Evolutionary conservation across 1,140 invertebrate genomes (phyloP).

Genomic region (Oryctes rhinoceros): DNA sequence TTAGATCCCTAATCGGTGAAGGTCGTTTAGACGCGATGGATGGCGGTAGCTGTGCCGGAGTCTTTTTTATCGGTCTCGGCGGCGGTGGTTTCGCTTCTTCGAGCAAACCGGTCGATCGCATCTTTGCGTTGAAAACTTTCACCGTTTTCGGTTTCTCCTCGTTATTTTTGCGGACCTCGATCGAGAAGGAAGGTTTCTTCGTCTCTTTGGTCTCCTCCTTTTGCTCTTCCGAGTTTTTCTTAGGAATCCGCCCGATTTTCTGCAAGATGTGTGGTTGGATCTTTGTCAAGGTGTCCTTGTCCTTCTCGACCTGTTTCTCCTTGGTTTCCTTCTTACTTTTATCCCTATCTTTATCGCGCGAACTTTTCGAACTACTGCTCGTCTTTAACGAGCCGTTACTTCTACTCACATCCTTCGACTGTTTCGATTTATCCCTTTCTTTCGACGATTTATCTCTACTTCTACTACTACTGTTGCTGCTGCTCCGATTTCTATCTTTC

Average conservation of each 20-base stretch:
- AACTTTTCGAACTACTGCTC: slow-evolving; percentile 59
- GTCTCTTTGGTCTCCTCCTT: slow-evolving; percentile 62
- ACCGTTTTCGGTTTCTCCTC: slow-evolving; percentile 80
- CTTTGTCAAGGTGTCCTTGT: slow-evolving; percentile 74
- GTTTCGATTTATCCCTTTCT: slow-evolving; percentile 48
- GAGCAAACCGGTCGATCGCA: slow-evolving; percentile 84
- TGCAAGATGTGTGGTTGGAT: slow-evolving; percentile 70
- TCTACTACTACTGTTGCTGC: slow-evolving; percentile 48
- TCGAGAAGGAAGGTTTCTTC: slow-evolving; percentile 81
- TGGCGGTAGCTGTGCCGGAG: slow-evolving; percentile 62
- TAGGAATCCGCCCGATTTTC: slow-evolving; percentile 80
- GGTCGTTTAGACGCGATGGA: slow-evolving; percentile 65
- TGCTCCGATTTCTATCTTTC: slow-evolving; percentile 56
- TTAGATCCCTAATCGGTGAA: slow-evolving; percentile 67
- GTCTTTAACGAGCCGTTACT: slow-evolving; percentile 56
- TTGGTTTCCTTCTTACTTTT: slow-evolving; percentile 60
- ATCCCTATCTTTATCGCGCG: slow-evolving; percentile 49
- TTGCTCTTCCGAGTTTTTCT: slow-evolving; percentile 65
- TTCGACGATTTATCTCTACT: slow-evolving; percentile 42
- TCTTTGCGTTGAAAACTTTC: slow-evolving; percentile 88
- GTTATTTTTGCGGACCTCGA: slow-evolving; percentile 76
- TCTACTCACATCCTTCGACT: slow-evolving; percentile 55
- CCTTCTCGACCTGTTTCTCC: slow-evolving; percentile 69
- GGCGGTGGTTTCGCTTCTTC: slow-evolving; percentile 83
- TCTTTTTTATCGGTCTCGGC: slow-evolving; percentile 71